Conservation (phyloP, 2,113 vertebrate species). For the Bubo blakistoni region DNA sequence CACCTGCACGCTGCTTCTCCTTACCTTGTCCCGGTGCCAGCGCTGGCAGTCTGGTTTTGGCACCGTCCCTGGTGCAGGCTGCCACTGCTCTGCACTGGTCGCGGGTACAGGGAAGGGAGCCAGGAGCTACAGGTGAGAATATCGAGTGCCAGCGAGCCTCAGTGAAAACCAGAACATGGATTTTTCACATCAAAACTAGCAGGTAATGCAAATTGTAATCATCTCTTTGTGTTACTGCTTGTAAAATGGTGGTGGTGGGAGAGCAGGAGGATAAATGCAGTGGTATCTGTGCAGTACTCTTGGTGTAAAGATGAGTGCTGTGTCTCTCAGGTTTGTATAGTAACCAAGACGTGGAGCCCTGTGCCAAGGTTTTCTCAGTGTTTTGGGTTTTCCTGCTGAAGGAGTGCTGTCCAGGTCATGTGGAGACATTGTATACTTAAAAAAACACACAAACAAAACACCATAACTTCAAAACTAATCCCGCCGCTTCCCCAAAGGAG, state of each 20-base stretch:
- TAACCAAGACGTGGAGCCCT: fast-evolving
- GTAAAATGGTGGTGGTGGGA: neutral
- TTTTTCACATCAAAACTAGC: neutral
- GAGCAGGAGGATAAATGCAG: neutral
- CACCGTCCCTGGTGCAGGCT: fast-evolving
- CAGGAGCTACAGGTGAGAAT: neutral
- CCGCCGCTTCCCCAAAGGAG: neutral
- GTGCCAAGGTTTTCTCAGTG: neutral
- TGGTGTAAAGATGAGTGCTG: fast-evolving
- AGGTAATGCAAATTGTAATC: fast-evolving
- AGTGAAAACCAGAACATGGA: neutral
- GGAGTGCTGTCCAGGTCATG: neutral
- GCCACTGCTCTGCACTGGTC: neutral
- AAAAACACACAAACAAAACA: neutral
- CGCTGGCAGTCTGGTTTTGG: neutral
- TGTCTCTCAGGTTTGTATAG: neutral
- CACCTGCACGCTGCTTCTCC: neutral
- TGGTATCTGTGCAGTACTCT: neutral
- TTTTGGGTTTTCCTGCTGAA: neutral
- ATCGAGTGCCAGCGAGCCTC: fast-evolving
- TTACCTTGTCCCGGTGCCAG: neutral
- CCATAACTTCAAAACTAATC: neutral
- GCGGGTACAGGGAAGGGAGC: neutral
- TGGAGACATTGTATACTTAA: neutral
- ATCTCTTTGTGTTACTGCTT: neutral